phyloP scores from a whole-genome alignment of 2,797 vertebrate species.

The Sphenodon punctatus region DNA sequence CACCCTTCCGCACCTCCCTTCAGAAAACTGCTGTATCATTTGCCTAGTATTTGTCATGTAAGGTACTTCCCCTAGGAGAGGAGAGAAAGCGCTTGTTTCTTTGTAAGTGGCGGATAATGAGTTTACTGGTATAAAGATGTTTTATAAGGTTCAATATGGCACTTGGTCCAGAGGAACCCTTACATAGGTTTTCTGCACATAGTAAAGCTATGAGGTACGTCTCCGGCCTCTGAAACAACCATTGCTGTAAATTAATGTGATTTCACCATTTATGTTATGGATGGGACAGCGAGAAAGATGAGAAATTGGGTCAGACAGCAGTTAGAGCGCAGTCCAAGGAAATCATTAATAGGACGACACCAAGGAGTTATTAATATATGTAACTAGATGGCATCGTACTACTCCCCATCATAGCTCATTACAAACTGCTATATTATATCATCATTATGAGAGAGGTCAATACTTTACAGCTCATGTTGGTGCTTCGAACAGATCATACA shows the following conservation, averaged over 20 bases:
- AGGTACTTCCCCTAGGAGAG: not conserved
- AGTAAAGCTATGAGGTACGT: not conserved
- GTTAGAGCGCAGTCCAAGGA: not conserved
- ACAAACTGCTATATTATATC: not conserved
- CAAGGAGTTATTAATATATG: not conserved
- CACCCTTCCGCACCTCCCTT: constrained; percentile 52
- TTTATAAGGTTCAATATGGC: not conserved
- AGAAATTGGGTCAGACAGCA: not conserved
- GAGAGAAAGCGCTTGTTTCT: constrained; percentile 14
- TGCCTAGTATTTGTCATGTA: constrained; percentile 27
- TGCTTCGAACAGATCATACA: not conserved
- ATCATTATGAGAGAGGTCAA: not conserved
- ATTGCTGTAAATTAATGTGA: constrained; percentile 14
- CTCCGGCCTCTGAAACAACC: not conserved
- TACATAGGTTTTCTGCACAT: not conserved
- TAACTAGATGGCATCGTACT: not conserved
- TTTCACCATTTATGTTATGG: not conserved
- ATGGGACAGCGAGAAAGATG: not conserved
- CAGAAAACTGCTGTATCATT: constrained; percentile 46
- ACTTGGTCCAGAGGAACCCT: not conserved
- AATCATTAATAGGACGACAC: not conserved
- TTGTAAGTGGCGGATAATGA: constrained; percentile 39
- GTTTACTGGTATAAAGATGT: not conserved
- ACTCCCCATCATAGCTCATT: not conserved
- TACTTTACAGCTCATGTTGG: not conserved